Evolutionary conservation across 2,113 vertebrate genomes (phyloP).

Genomic region (Phyllostomus hastatus): DNA sequence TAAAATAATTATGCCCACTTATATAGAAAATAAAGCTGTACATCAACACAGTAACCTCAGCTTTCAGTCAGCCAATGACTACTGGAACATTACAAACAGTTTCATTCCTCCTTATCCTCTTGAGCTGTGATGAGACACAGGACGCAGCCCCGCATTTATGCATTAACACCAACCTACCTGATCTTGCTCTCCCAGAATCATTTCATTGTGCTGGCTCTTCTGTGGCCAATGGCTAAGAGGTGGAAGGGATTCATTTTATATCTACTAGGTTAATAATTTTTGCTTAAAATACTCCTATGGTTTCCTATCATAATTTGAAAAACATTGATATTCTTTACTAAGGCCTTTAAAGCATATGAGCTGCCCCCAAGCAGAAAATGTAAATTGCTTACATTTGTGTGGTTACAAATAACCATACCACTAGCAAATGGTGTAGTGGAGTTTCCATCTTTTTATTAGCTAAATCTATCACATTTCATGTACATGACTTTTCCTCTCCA

Average conservation of each 20-base stretch:
- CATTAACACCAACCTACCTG: background rate
- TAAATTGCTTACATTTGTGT: background rate
- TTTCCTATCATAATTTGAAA: background rate
- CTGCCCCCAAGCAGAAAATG: background rate
- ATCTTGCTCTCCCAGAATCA: background rate
- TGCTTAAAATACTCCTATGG: background rate
- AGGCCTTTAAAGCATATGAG: background rate
- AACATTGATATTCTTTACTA: background rate
- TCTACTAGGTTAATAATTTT: background rate
- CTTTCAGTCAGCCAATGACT: constrained; percentile 20
- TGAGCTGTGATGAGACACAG: background rate
- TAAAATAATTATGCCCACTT: constrained; percentile 7
- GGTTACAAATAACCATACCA: background rate
- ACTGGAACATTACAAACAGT: constrained; percentile 2
- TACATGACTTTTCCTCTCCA: background rate
- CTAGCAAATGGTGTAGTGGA: background rate
- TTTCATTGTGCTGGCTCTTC: background rate
- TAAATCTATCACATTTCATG: background rate
- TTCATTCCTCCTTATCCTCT: background rate
- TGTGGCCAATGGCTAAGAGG: background rate
- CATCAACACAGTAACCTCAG: background rate
- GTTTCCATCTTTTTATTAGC: background rate
- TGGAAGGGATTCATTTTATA: background rate
- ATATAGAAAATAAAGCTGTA: background rate
- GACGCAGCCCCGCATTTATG: background rate